Evolutionary conservation across 2,888 invertebrate genomes (phyloP).

Genomic region (Ormyrus thymus): DNA sequence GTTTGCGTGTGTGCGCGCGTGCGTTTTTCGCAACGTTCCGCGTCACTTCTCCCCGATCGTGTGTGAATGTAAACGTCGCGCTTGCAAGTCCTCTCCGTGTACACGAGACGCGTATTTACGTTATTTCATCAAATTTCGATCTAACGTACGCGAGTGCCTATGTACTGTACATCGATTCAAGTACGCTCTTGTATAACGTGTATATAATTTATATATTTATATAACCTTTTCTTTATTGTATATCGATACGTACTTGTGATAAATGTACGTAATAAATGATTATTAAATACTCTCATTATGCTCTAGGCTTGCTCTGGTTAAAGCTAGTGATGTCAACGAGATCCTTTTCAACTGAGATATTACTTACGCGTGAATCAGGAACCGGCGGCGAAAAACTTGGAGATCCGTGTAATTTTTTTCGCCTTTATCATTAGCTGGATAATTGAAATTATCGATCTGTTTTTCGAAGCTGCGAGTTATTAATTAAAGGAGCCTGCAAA

Average conservation of each 20-base stretch:
- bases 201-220: conserved; percentile 53
- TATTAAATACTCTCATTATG: conserved; percentile 41
- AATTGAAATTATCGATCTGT: too few relatives aligned
- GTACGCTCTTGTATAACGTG: conserved; percentile 56
- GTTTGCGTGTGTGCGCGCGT: not conserved
- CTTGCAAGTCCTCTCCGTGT: conserved; percentile 48
- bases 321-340: conserved; percentile 68
- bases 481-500: too few relatives aligned
- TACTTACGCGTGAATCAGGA: conserved; percentile 57
- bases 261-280: conserved; percentile 44
- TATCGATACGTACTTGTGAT: conserved; percentile 46
- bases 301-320: conserved; percentile 53
- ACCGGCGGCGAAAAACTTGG: conserved; percentile 17
- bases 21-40: not conserved
- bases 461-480: too few relatives aligned
- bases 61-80: conserved; percentile 47
- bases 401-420: not conserved
- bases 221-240: conserved; percentile 49
- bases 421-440: too few relatives aligned
- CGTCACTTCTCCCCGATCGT: not conserved
- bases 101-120: conserved; percentile 41
- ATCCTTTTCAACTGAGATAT: conserved; percentile 65
- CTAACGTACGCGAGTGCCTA: not conserved
- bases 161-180: conserved; percentile 53
- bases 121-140: not conserved